A percentile compares a stretch with the other conserved stretches of the same genome.
Conservation (phyloP, 1,140 invertebrate genomes). For the Gryon sp. region DNA sequence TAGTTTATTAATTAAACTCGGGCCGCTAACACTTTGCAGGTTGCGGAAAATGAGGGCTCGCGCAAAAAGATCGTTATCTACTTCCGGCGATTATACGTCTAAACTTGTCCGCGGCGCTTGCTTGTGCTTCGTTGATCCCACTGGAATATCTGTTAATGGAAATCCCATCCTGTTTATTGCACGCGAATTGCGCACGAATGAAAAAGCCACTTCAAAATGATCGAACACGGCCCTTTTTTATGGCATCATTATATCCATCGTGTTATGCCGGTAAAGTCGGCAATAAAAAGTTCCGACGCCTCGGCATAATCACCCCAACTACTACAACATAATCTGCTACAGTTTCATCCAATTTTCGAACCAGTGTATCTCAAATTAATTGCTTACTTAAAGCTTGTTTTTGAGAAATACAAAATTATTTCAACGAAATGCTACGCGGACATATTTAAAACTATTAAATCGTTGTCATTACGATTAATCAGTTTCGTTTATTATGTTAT, state of each 20-base stretch:
- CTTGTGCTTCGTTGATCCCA: slow-evolving; percentile 60
- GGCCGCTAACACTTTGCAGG: slow-evolving; percentile 59
- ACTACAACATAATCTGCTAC: slow-evolving; percentile 59
- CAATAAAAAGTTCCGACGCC: slow-evolving; percentile 58
- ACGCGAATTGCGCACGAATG: slow-evolving; percentile 55
- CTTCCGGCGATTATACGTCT: slow-evolving; percentile 65
- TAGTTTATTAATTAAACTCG: slow-evolving; percentile 64
- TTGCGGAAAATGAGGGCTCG: slow-evolving; percentile 62
- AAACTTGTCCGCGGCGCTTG: slow-evolving; percentile 58
- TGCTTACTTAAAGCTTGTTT: slow-evolving; percentile 33
- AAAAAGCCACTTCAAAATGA: slow-evolving; percentile 51
- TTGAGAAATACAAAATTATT: slow-evolving; percentile 6
- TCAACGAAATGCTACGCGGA: slow-evolving; percentile 1
- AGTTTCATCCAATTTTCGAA: slow-evolving; percentile 48
- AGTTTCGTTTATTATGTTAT: too few species aligned
- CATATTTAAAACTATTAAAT: slow-evolving; percentile 46
- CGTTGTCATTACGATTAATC: too few species aligned
- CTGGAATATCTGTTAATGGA: slow-evolving; percentile 65
- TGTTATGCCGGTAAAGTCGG: slow-evolving; percentile 46
- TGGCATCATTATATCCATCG: slow-evolving; percentile 58
- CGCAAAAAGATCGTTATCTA: slow-evolving; percentile 59
- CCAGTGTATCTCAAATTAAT: slow-evolving; percentile 40
- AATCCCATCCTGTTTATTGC: slow-evolving; percentile 67
- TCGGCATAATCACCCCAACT: slow-evolving; percentile 47
- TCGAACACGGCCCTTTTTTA: slow-evolving; percentile 59